Conservation (phyloP, 2,888 invertebrate genomes). For the Sipha maydis region DNA sequence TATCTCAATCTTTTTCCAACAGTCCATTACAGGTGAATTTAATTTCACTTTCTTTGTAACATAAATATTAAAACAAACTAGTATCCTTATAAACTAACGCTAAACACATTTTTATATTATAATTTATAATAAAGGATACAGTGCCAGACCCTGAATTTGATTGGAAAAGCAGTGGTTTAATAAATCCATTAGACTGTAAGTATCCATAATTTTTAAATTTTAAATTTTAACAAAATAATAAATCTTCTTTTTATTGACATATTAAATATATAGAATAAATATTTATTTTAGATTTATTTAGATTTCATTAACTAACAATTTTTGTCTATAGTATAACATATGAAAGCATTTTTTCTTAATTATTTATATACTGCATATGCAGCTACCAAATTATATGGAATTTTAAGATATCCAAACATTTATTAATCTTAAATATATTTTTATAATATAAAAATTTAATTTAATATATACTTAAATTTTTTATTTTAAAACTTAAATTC, state of each 20-base stretch:
- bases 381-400: neutral
- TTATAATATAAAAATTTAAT: too few relatives aligned
- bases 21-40: slow-evolving; percentile 48
- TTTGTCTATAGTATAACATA: neutral
- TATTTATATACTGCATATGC: neutral
- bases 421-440: neutral
- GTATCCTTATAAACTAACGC: neutral
- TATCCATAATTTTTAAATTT: slow-evolving; percentile 64
- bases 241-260: neutral
- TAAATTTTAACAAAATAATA: neutral
- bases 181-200: slow-evolving; percentile 78
- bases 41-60: slow-evolving; percentile 36
- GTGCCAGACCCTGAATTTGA: slow-evolving; percentile 78
- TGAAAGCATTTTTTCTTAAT: neutral
- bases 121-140: slow-evolving; percentile 66
- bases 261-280: neutral
- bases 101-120: slow-evolving; percentile 44
- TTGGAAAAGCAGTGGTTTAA: slow-evolving; percentile 78
- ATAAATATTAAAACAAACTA: neutral
- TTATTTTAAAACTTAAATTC: too few relatives aligned
- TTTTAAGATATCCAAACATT: neutral
- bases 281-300: neutral
- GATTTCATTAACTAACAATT: neutral
- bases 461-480: too few relatives aligned
- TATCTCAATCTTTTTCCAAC: slow-evolving; percentile 46